A percentile compares a stretch with the other conserved stretches of the same genome.
Evolutionary conservation across 2,888 invertebrate genomes (phyloP).

Genomic region (Mesopsocus fuscifrons): DNA sequence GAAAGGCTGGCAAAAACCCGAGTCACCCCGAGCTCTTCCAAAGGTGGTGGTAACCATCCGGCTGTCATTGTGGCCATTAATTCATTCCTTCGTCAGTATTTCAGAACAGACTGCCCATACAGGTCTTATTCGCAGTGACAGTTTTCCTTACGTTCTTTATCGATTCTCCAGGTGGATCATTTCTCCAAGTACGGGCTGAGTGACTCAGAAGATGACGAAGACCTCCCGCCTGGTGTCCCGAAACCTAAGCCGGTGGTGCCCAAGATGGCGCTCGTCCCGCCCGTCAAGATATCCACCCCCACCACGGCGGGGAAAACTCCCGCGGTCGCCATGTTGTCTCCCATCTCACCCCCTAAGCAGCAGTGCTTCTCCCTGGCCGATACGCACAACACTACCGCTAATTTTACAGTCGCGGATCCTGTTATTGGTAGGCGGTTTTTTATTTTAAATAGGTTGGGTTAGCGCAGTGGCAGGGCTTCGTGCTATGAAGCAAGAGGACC

Average conservation of each 20-base stretch:
- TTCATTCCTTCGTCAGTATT: too few relatives aligned
- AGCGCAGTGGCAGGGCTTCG: too few relatives aligned
- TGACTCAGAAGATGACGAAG: constrained; percentile 66
- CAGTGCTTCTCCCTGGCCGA: not conserved
- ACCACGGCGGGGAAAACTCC: not conserved
- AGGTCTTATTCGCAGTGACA: too few relatives aligned
- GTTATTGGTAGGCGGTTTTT: too few relatives aligned
- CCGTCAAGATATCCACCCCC: not conserved
- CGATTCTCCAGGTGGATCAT: constrained; percentile 78
- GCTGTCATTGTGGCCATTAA: too few relatives aligned
- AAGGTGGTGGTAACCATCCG: too few relatives aligned
- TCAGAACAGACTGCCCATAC: too few relatives aligned
- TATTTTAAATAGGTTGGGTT: too few relatives aligned
- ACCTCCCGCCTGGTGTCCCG: constrained; percentile 15
- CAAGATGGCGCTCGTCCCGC: constrained; percentile 22
- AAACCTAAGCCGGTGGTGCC: constrained; percentile 21
- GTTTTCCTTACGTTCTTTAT: too few relatives aligned
- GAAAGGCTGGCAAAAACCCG: too few relatives aligned
- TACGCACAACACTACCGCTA: constrained; percentile 1
- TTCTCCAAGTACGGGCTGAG: constrained; percentile 85
- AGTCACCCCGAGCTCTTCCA: too few relatives aligned
- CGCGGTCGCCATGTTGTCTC: constrained; percentile 1
- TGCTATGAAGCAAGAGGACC: too few relatives aligned
- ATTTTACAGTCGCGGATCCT: not conserved
- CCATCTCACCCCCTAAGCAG: not conserved